Base-by-base conservation (phyloP, 2,113 vertebrate species). In the Cavia aperea region DNA sequence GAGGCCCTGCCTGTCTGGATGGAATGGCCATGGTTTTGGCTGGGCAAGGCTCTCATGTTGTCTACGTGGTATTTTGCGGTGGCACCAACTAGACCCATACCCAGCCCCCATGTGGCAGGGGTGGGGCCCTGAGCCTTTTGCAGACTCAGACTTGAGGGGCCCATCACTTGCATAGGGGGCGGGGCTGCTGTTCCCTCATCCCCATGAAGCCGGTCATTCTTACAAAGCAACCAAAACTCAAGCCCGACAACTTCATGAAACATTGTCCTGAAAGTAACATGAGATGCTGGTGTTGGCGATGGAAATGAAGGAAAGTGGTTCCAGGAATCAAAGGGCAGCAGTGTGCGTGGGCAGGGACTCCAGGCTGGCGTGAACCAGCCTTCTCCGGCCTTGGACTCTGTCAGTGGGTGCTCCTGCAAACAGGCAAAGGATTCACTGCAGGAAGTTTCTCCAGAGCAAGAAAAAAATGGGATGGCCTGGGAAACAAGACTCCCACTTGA, bases 161-260 rank as follows among this genome's bases (percentile, higher is more conserved):
- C 66, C 12, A 1, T 19, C 24, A 21, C 0, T 33, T 70, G 63
- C 5, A 1, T 1, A 4, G 9, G 0, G 3, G 16, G 75, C 18
- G 65, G 21, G 36, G 36, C 82, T 13, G 23, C 0, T 31, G 56
- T 23, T 11, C 84, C 33, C 75, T 60, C 54, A 13, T 39, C 46
- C 83, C 51, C n/a, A 33, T 13, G 72, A 86, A 26, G n/a, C 39
- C 31, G 26, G 9, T 58, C 84, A n/a, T 56, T 84, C 85, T 81
- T 56, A 75, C 33, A 81, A 85, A 36, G 8, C 49, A 39, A 82
- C 85, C 73, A 68, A 36, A 93, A 66, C 26, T 26, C 19, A 75
- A 78, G 85, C 21, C 9, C 46, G 73, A 29, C 7, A 72, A 62
- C 54, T 83, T 26, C 8, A 13, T 46, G 79, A 81, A 86, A n/a